These are phyloP conservation scores for Phocoena phocoena DNA, from an alignment of 2,113 vertebrate genomes.

Conservation along the genomic window DNA sequence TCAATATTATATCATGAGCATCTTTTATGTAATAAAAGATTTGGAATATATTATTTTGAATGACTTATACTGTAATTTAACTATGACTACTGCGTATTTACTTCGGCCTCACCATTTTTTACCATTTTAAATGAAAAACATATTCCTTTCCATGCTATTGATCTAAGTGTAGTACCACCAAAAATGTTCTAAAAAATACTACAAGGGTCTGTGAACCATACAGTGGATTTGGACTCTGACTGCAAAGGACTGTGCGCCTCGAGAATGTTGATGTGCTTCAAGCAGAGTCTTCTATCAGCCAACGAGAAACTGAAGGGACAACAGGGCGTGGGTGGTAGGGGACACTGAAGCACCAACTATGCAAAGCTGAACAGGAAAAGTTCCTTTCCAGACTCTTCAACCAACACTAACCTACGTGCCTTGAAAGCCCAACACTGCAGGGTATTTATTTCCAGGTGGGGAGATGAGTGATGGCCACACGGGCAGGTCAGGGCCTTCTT, in stretches of 20 bases:
- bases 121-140: slow-evolving; percentile 31
- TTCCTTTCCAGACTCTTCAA: background rate
- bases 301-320: background rate
- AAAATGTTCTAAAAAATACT: background rate
- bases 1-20: background rate
- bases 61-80: background rate
- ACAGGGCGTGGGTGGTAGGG: background rate
- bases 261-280: slow-evolving; percentile 8
- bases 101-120: background rate
- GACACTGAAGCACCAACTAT: background rate
- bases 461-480: background rate
- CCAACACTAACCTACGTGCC: background rate
- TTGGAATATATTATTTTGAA: background rate
- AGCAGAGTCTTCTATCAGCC: background rate
- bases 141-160: background rate
- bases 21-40: background rate
- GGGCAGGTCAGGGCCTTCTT: background rate
- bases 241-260: background rate
- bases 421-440: background rate
- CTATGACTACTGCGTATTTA: background rate
- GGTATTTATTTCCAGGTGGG: background rate
- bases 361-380: background rate
- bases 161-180: background rate
- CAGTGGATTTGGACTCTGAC: background rate
- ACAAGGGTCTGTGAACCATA: background rate